These are phyloP conservation scores for Accipiter cooperii DNA, from an alignment of 2,113 vertebrate species.

Conservation along the genomic window DNA sequence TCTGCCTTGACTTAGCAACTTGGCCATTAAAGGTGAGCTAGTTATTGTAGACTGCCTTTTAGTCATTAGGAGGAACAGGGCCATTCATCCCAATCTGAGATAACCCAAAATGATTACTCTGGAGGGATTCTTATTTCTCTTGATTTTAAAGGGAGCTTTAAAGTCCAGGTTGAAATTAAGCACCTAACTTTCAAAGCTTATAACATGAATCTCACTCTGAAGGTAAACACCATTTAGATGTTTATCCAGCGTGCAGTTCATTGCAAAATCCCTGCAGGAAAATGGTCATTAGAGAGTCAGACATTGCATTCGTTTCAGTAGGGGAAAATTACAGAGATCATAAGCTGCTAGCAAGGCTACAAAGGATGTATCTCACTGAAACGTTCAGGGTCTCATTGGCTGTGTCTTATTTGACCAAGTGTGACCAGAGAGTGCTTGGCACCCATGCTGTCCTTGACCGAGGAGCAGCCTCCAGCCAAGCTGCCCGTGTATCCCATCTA, in stretches of 20 bases:
- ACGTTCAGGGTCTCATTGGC: fast-evolving
- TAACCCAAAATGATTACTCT: not conserved
- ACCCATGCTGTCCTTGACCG: not conserved
- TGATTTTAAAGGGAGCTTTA: not conserved
- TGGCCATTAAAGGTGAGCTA: not conserved
- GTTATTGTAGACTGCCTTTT: not conserved
- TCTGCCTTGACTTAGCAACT: not conserved
- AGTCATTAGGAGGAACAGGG: not conserved
- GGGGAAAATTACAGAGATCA: not conserved
- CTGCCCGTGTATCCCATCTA: not conserved
- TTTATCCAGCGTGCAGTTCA: not conserved
- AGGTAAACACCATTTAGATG: not conserved
- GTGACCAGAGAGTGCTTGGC: not conserved
- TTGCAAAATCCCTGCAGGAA: not conserved
- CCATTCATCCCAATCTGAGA: not conserved
- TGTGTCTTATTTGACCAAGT: not conserved
- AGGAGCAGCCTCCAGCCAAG: not conserved
- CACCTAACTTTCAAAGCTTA: not conserved
- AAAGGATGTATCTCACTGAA: not conserved
- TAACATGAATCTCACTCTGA: not conserved
- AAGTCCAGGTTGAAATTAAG: not conserved
- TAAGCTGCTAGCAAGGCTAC: not conserved
- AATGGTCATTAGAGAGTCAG: not conserved
- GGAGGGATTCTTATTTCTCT: not conserved
- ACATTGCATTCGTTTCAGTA: not conserved